Evolutionary conservation across 2,113 vertebrate species (phyloP), one percentile per base, ranked within the genome.

Genomic region (Chitala chitala): DNA sequence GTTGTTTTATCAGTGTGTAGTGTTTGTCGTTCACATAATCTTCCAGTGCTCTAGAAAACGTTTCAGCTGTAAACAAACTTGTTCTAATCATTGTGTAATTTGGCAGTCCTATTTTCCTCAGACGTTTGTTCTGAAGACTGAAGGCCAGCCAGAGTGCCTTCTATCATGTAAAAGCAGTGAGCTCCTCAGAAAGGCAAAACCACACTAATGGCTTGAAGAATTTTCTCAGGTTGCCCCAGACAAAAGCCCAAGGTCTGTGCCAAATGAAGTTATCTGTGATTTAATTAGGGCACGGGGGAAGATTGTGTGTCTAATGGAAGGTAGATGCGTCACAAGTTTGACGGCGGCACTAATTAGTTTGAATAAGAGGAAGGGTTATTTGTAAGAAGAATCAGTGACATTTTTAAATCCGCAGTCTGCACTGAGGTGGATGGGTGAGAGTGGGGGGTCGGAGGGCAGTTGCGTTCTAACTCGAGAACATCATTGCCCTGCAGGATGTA

Each of bases 221-320:
- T 40, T 38, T 38, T 56, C 50, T 75, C 50, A 40, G 53, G 36
- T 66, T 65, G 31, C 24, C n/a, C 46, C n/a, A 13, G 64, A 75
- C 50, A 68, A 69, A 61, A 44, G 38, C 44, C 26, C 31, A 31
- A 68, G 22, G 17, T 29, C 46, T 2, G 46, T 44, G 40, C 29
- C 31, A 68, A 75, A 75, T 69, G 3, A 75, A 69, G 51, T 33
- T 69, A 68, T 36, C 64, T 44, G 20, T 69, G 64, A 75, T 69
- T 44, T 69, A 31, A 69, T 75, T 75, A 69, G 10, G 38, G 44
- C 31, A 33, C 3, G 15, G 26, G 12, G 33, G 38, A 20, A 46
- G 63, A 12, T 55, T 69, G 65, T 26, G 31, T 51, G 22, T 40
- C 63, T 74, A 74, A 54, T 66, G 61, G 73, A 31, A 40, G 31